phyloP scores from a whole-genome alignment of 2,113 vertebrate genomes.

The Colius striatus region DNA sequence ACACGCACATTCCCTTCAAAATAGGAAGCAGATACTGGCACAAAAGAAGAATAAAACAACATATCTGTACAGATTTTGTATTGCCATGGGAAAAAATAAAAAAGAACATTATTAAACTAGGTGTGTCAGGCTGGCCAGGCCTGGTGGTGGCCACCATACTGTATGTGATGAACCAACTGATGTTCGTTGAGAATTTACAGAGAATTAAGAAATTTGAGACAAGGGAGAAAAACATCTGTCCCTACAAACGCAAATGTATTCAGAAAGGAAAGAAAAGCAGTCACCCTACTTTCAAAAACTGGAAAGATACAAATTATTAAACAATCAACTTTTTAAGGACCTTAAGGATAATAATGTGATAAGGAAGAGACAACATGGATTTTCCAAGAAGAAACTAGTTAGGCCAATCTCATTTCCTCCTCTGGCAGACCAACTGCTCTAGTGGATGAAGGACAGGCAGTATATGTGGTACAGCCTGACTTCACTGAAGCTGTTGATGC shows the following conservation, averaged over 20 bases:
- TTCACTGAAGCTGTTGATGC: background rate
- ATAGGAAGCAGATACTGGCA: background rate
- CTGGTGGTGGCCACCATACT: background rate
- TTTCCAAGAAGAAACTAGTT: constrained; percentile 17
- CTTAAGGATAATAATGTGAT: background rate
- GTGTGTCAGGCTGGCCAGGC: background rate
- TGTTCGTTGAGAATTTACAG: background rate
- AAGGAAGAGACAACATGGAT: background rate
- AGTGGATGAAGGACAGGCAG: constrained; percentile 5
- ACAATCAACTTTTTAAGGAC: constrained; percentile 9
- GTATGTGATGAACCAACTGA: background rate
- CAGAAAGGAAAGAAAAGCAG: background rate
- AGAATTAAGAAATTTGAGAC: background rate
- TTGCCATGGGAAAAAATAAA: rapidly evolving
- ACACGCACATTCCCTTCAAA: background rate
- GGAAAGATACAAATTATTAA: constrained; percentile 23
- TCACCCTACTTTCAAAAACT: background rate
- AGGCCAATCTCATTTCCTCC: background rate
- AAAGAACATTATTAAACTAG: background rate
- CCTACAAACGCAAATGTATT: background rate
- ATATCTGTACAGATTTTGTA: background rate
- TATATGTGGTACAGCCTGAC: background rate
- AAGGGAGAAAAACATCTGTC: background rate
- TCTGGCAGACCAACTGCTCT: background rate
- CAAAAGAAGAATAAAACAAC: background rate